Evolutionary conservation across 1,140 invertebrate species (phyloP).

Genomic region (Probaryconus sp.): DNA sequence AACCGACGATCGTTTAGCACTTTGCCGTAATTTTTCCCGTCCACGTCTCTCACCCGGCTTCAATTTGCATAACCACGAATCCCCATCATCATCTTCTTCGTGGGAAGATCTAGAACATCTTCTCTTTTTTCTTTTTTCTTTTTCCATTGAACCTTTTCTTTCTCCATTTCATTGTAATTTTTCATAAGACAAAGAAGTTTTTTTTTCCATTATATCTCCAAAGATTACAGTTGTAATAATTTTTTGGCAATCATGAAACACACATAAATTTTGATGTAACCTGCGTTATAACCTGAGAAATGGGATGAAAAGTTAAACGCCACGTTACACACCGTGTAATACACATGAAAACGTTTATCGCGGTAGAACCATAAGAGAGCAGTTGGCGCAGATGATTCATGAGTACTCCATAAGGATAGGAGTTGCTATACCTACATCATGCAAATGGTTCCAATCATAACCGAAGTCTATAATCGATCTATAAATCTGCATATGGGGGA

Average conservation of each 20-base stretch:
- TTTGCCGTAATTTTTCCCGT: constrained; percentile 68
- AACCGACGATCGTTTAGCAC: constrained; percentile 68
- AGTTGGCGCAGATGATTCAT: constrained; percentile 76
- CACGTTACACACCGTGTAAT: constrained; percentile 70
- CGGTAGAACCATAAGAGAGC: constrained; percentile 72
- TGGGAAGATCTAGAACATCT: constrained; percentile 21
- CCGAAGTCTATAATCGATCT: constrained; percentile 78
- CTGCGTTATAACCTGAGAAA: no score
- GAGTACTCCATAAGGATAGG: constrained; percentile 48
- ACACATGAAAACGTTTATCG: constrained; percentile 73
- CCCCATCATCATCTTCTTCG: constrained; percentile 55
- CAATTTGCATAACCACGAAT: constrained; percentile 63
- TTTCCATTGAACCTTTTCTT: constrained; percentile 7
- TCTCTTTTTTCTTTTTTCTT: constrained; percentile 50
- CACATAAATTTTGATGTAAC: constrained; percentile 8
- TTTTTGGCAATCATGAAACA: constrained; percentile 22
- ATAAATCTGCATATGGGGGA: constrained; percentile 76
- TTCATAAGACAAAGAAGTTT: no score
- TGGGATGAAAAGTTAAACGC: constrained; percentile 27
- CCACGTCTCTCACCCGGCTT: constrained; percentile 56
- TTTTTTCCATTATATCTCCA: not conserved
- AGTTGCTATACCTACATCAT: constrained; percentile 74
- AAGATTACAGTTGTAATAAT: no score
- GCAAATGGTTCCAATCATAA: constrained; percentile 78
- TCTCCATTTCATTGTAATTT: constrained; percentile 13